Percentiles rank a stretch among this genome's conserved stretches.
phyloP scores from a whole-genome alignment of 1,140 invertebrate species.

The Drosophila paulistorum region DNA sequence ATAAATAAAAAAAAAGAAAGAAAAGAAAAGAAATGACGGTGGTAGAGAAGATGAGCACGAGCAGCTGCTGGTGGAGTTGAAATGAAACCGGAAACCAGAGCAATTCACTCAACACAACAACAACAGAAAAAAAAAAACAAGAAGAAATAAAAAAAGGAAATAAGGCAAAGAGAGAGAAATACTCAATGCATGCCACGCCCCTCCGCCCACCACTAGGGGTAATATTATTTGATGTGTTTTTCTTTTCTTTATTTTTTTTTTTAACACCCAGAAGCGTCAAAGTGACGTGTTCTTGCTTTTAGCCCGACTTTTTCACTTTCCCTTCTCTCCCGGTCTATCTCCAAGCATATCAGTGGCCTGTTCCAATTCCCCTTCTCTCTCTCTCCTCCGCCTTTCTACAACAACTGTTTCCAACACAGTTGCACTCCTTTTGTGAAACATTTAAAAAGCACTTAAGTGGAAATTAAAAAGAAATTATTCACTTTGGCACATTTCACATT shows the following conservation, averaged over 20 bases:
- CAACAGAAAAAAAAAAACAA: not conserved
- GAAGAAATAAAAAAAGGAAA: too few species aligned
- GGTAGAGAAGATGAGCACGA: not conserved
- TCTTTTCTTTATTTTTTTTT: constrained; percentile 12
- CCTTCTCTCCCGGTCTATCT: constrained; percentile 1
- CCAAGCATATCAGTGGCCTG: not conserved
- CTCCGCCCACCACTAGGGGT: not conserved
- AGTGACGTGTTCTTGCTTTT: constrained; percentile 48
- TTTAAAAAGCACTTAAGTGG: constrained; percentile 63
- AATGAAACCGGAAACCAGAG: constrained; percentile 6
- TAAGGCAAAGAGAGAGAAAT: constrained; percentile 14
- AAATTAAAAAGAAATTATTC: constrained; percentile 66
- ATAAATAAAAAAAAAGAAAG: not conserved
- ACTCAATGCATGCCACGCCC: constrained; percentile 32
- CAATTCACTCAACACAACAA: not conserved
- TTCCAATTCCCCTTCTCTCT: too few species aligned
- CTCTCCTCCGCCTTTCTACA: not conserved
- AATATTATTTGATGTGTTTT: constrained; percentile 10
- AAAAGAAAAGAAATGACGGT: not conserved
- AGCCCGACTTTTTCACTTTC: constrained; percentile 3
- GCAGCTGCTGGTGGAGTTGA: not conserved
- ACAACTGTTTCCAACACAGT: not conserved
- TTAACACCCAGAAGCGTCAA: constrained; percentile 47
- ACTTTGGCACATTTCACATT: constrained; percentile 55
- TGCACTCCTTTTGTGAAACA: constrained; percentile 52